These are phyloP conservation scores for Willowsia nigromaculata DNA, from an alignment of 2,888 invertebrate species.

Conservation along the genomic window DNA sequence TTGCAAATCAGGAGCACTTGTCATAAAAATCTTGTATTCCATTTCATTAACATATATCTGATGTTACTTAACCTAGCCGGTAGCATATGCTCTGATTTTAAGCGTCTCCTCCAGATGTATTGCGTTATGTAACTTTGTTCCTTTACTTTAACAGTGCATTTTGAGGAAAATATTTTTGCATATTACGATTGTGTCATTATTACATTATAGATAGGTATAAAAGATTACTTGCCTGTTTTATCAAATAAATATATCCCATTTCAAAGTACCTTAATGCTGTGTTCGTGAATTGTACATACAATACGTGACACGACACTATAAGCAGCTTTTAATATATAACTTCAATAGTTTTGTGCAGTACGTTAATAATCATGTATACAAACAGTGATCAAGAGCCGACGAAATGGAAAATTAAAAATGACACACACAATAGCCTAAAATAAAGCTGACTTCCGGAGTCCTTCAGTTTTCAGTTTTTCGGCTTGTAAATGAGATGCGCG, in stretches of 20 bases:
- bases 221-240: background rate
- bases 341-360: background rate
- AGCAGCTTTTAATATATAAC: background rate
- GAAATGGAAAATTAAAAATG: conserved; percentile 67
- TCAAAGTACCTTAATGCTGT: too few relatives aligned
- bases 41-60: background rate
- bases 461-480: conserved; percentile 55
- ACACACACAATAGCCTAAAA: conserved; percentile 59
- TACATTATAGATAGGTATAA: background rate
- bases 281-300: too few relatives aligned
- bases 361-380: background rate
- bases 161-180: background rate
- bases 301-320: too few relatives aligned
- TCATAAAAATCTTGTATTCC: background rate
- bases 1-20: background rate
- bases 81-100: too few relatives aligned
- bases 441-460: conserved; percentile 73
- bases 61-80: background rate
- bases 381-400: conserved; percentile 44
- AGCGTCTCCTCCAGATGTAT: too few relatives aligned
- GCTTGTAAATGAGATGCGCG: background rate
- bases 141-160: background rate
- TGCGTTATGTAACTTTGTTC: background rate
- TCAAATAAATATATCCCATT: background rate
- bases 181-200: background rate